Evolutionary conservation across 2,797 vertebrate genomes (phyloP).

Genomic region (Enteromius unitaeniatus): DNA sequence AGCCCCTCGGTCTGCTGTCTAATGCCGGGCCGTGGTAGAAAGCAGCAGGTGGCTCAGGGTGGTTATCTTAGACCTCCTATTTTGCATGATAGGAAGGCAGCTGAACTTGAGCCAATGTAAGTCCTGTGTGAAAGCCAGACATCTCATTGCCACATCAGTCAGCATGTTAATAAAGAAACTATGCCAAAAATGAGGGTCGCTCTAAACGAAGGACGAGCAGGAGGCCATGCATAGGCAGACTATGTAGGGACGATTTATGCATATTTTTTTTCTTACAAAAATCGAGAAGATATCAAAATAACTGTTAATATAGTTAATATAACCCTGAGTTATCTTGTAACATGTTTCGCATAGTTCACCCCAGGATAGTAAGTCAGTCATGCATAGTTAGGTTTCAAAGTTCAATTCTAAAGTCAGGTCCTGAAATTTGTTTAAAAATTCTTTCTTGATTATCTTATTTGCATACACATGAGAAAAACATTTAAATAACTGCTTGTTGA

Average conservation of each 20-base stretch:
- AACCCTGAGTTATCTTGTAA: background rate
- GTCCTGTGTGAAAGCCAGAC: slow-evolving; percentile 34
- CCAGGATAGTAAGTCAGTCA: background rate
- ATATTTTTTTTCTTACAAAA: background rate
- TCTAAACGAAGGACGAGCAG: slow-evolving; percentile 27
- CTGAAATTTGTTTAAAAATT: background rate
- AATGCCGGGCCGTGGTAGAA: slow-evolving; percentile 9
- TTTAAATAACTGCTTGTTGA: background rate
- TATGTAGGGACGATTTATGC: background rate
- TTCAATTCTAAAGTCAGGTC: background rate
- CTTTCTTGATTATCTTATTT: background rate
- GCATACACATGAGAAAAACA: background rate
- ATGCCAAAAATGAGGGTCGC: slow-evolving; percentile 52
- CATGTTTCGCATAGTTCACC: background rate
- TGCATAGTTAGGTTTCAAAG: background rate
- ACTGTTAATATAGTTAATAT: no score
- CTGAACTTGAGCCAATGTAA: slow-evolving; percentile 30
- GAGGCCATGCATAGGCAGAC: slow-evolving; percentile 8
- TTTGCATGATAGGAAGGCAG: slow-evolving; percentile 30
- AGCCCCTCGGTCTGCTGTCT: background rate
- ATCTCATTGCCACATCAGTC: slow-evolving; percentile 56
- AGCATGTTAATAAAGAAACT: slow-evolving; percentile 64
- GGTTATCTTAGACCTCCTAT: slow-evolving; percentile 38
- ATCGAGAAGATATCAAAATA: background rate
- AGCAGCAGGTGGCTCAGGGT: slow-evolving; percentile 26